A percentile compares a stretch with the other conserved stretches of the same genome.
Conservation (phyloP, 2,113 vertebrate genomes). For the Serinus canaria region DNA sequence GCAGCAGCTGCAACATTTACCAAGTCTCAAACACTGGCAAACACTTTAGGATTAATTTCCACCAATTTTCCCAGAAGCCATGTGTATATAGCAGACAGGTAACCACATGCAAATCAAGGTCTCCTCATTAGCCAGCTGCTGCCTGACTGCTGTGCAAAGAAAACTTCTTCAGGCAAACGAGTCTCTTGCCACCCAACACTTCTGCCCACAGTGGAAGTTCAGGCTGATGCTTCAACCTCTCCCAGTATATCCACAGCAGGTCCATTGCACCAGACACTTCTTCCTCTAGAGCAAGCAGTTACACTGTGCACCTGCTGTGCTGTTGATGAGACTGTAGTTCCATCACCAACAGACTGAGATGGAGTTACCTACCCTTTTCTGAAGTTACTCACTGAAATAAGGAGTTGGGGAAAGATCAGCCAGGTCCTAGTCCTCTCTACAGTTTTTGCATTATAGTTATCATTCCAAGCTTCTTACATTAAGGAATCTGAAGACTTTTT, state of each 20-base stretch:
- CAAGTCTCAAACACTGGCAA: neutral
- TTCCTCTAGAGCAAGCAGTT: neutral
- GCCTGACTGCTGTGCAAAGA: neutral
- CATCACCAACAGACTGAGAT: neutral
- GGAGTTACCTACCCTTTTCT: neutral
- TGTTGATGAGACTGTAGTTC: neutral
- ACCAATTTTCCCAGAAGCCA: neutral
- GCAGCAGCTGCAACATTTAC: neutral
- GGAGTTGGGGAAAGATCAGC: neutral
- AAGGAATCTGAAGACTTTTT: neutral
- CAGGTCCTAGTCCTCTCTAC: neutral
- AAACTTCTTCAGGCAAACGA: neutral
- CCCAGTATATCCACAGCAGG: neutral
- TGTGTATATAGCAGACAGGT: fast-evolving
- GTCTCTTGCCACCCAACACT: neutral
- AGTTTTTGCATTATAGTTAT: neutral
- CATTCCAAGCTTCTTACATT: neutral
- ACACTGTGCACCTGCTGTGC: neutral
- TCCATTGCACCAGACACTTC: neutral
- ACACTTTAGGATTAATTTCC: neutral
- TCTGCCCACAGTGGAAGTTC: neutral
- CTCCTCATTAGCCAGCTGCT: neutral
- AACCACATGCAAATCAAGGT: neutral
- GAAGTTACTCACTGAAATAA: neutral
- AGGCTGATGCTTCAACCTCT: neutral